Percentiles rank a stretch among this genome's conserved stretches.
Conservation (phyloP, 2,113 vertebrate species). For the Bubo bubo region DNA sequence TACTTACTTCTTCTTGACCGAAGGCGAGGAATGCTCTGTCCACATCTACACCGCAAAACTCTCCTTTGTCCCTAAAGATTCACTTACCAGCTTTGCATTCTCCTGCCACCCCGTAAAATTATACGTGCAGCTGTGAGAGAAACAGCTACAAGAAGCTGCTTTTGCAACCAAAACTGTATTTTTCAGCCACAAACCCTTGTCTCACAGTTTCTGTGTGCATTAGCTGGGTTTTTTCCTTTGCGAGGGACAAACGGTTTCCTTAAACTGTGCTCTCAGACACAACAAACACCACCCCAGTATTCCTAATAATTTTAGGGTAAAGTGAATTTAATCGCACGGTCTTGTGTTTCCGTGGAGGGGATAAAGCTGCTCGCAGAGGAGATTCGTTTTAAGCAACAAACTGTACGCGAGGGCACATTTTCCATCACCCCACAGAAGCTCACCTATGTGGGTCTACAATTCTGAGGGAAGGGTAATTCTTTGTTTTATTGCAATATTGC, state of each 20-base stretch:
- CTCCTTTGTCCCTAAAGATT: not conserved
- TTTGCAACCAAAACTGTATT: not conserved
- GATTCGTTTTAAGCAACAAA: too few relatives aligned
- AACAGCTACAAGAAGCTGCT: not conserved
- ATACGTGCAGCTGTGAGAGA: fast-evolving
- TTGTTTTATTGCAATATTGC: not conserved
- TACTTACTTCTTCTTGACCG: not conserved
- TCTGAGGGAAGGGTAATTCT: not conserved
- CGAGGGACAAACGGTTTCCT: not conserved
- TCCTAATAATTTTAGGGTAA: not conserved
- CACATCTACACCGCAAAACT: not conserved
- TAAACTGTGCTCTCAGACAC: not conserved
- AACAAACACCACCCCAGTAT: not conserved
- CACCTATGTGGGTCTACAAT: not conserved
- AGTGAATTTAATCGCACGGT: too few relatives aligned
- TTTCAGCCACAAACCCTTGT: not conserved
- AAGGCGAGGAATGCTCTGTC: not conserved
- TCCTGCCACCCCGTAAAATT: fast-evolving
- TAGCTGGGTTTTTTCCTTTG: not conserved
- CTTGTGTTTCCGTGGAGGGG: too few relatives aligned
- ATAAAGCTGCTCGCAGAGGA: too few relatives aligned
- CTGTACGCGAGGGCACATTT: fast-evolving
- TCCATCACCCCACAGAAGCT: not conserved
- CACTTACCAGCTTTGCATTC: not conserved
- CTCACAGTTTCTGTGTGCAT: fast-evolving